Percentiles rank a stretch among this genome's conserved stretches.
phyloP scores from a whole-genome alignment of 1,140 invertebrate species.

The Drosophila eugracilis region DNA sequence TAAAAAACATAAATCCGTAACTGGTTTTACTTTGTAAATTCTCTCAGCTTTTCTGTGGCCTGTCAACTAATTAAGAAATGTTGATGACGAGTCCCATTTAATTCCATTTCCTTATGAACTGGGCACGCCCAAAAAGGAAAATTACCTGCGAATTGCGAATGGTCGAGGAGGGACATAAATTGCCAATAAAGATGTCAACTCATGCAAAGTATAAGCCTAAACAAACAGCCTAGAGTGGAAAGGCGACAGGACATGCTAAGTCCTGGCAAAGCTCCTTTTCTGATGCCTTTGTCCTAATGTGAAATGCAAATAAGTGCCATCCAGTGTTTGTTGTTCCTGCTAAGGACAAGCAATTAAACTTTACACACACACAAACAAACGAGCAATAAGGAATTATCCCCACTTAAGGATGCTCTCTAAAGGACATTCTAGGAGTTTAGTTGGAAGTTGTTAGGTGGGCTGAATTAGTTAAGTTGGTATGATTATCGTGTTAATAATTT shows the following conservation, averaged over 20 bases:
- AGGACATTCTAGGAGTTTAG: background rate
- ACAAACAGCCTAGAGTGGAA: slow-evolving; percentile 27
- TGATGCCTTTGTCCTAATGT: slow-evolving; percentile 60
- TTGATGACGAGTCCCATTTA: slow-evolving; percentile 38
- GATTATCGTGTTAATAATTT: background rate
- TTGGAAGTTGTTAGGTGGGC: background rate
- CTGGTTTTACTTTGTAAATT: slow-evolving; percentile 28
- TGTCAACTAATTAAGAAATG: slow-evolving; percentile 74
- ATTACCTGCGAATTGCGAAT: slow-evolving; percentile 52
- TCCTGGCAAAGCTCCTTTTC: slow-evolving; percentile 56
- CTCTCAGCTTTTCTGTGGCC: slow-evolving; percentile 21
- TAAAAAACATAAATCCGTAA: slow-evolving; percentile 52
- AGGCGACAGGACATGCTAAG: slow-evolving; percentile 38
- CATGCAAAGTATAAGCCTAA: slow-evolving; percentile 62
- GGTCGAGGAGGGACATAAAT: slow-evolving; percentile 48
- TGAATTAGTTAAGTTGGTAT: background rate
- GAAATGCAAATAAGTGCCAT: slow-evolving; percentile 59
- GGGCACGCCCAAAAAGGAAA: slow-evolving; percentile 21
- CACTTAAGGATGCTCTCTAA: slow-evolving; percentile 23
- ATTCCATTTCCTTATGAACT: slow-evolving; percentile 36
- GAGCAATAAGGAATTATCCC: background rate
- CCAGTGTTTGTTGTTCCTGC: slow-evolving; percentile 22
- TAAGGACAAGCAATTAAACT: slow-evolving; percentile 65
- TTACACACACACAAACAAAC: slow-evolving; percentile 2
- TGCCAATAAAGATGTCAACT: slow-evolving; percentile 74